phyloP scores from a whole-genome alignment of 1,140 invertebrate genomes.

The Drosophila nigromelanica region DNA sequence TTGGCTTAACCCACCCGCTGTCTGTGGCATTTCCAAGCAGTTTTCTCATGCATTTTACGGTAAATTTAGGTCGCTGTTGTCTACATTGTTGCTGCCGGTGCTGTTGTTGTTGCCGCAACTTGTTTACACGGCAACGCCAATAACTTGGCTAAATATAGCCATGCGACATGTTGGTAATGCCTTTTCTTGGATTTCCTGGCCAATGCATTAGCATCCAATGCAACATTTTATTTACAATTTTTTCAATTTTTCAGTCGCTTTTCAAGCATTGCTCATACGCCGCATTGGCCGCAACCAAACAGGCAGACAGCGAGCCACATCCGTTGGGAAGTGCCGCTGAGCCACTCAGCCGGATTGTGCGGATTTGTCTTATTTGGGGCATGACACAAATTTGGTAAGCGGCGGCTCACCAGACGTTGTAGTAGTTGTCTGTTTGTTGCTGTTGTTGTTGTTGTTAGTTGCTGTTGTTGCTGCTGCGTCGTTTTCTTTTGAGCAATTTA shows the following conservation, averaged over 20 bases:
- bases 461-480: constrained; percentile 23
- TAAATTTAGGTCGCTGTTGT: constrained; percentile 71
- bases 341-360: constrained; percentile 54
- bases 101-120: constrained; percentile 52
- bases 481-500: constrained; percentile 77
- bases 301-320: constrained; percentile 38
- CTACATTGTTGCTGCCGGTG: constrained; percentile 9
- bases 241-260: constrained; percentile 42
- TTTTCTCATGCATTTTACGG: constrained; percentile 79
- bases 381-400: constrained; percentile 80
- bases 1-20: constrained; percentile 29
- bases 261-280: constrained; percentile 34
- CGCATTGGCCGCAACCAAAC: constrained; percentile 9
- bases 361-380: constrained; percentile 78
- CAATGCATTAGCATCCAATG: constrained; percentile 56
- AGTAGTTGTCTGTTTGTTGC: constrained; percentile 24
- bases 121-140: constrained; percentile 76
- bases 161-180: constrained; percentile 53
- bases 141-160: constrained; percentile 75
- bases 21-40: constrained; percentile 41
- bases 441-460: constrained; percentile 11
- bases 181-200: constrained; percentile 68
- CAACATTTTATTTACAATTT: constrained; percentile 29
- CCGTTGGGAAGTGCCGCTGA: constrained; percentile 57
- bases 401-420: constrained; percentile 28